Evolutionary conservation across 2,888 invertebrate genomes (phyloP).

Genomic region (Ceriagrion tenellum): DNA sequence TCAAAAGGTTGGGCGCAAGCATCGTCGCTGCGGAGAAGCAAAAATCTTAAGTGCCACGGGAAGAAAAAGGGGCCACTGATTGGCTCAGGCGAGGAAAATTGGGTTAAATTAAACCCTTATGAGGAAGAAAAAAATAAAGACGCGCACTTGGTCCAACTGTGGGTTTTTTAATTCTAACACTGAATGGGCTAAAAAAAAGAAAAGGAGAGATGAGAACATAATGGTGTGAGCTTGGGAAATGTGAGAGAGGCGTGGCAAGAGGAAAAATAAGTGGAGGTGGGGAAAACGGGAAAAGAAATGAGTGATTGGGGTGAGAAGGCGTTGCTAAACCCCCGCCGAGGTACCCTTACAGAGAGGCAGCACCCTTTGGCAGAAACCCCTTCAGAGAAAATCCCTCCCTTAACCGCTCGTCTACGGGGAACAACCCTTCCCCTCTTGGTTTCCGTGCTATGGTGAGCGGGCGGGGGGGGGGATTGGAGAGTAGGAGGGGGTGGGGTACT

Average conservation of each 20-base stretch:
- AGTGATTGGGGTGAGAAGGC: neutral
- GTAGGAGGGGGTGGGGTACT: no score
- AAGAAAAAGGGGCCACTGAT: neutral
- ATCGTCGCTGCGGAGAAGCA: neutral
- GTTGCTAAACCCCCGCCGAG: neutral
- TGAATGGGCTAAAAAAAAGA: neutral
- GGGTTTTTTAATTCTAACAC: conserved; percentile 50
- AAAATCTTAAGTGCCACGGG: neutral
- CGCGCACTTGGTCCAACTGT: neutral
- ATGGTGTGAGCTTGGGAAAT: neutral
- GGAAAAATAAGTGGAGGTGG: neutral
- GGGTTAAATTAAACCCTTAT: neutral
- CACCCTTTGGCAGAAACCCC: no score
- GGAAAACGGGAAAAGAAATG: no score
- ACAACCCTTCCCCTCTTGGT: neutral
- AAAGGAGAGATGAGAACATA: conserved; percentile 1
- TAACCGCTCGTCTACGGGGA: neutral
- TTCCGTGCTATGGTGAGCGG: neutral
- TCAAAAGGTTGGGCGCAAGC: neutral
- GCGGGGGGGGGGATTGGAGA: no score
- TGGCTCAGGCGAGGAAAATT: conserved; percentile 32
- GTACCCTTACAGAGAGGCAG: neutral
- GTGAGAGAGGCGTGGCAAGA: neutral
- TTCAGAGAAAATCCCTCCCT: no score
- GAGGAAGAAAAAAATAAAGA: neutral